phyloP scores from a whole-genome alignment of 2,888 invertebrate genomes.

The Sesia bembeciformis region DNA sequence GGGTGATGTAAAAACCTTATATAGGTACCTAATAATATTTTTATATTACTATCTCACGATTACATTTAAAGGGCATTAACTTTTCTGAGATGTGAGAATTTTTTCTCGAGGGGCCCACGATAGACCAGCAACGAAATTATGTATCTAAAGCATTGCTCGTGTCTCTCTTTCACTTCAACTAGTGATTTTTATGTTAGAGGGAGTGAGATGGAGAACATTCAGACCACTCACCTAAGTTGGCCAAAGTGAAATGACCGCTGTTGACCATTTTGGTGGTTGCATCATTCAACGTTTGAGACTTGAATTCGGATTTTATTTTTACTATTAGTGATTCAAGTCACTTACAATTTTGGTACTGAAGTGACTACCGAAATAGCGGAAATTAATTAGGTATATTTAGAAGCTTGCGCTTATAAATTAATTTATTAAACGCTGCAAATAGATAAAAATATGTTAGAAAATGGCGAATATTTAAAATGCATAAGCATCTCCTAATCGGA shows the following conservation, averaged over 20 bases:
- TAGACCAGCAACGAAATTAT: conserved; percentile 27
- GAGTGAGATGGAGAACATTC: conserved; percentile 36
- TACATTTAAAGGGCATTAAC: conserved; percentile 2
- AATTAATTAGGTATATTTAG: no score
- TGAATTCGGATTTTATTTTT: conserved; percentile 36
- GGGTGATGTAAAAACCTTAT: background rate
- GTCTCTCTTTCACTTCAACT: conserved; percentile 26
- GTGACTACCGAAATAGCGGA: no score
- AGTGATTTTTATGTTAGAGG: conserved; percentile 15
- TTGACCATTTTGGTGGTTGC: conserved; percentile 67
- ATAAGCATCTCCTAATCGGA: no score
- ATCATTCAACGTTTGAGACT: conserved; percentile 47
- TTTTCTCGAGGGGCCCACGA: conserved; percentile 37
- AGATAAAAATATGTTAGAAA: no score
- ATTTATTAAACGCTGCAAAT: no score
- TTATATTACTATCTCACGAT: background rate
- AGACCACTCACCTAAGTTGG: conserved; percentile 59
- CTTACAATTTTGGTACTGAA: background rate
- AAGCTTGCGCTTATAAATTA: no score
- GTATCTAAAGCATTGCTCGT: conserved; percentile 10
- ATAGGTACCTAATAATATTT: background rate
- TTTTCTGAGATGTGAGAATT: conserved; percentile 6
- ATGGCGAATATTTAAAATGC: no score
- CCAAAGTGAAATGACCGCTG: conserved; percentile 72
- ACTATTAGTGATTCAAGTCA: background rate